phyloP scores from a whole-genome alignment of 2,113 vertebrate species.

The Trochalopteron elliotii region DNA sequence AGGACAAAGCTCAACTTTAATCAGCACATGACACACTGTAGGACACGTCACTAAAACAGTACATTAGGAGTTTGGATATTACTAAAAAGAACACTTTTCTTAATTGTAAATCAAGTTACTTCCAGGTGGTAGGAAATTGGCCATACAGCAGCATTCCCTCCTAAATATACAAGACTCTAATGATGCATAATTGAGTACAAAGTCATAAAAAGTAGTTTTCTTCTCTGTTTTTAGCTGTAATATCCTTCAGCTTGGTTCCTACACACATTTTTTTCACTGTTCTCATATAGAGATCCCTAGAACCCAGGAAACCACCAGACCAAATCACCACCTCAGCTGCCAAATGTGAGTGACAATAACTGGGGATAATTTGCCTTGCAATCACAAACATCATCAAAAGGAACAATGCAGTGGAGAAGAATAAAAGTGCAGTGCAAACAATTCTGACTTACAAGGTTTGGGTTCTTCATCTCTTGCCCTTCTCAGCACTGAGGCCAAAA shows the following conservation, averaged over 20 bases:
- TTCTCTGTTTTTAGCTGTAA: not conserved
- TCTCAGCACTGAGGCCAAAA: not conserved
- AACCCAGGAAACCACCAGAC: not conserved
- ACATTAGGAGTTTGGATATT: not conserved
- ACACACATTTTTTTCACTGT: not conserved
- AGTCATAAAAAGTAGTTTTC: not conserved
- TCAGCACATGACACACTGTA: not conserved
- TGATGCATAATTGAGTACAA: not conserved
- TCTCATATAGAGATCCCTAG: not conserved
- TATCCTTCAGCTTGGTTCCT: not conserved
- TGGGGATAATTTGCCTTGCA: not conserved
- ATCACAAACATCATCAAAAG: not conserved
- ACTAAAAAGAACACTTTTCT: not conserved
- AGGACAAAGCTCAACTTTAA: slow-evolving; percentile 21
- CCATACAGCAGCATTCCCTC: not conserved
- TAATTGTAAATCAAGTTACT: not conserved
- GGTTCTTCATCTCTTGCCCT: not conserved
- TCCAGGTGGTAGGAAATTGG: not conserved
- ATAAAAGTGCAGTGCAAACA: not conserved
- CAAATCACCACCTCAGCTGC: not conserved
- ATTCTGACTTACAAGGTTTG: not conserved
- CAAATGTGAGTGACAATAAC: not conserved
- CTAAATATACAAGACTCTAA: not conserved
- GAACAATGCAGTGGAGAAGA: not conserved
- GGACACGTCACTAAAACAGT: not conserved